A percentile compares a stretch with the other conserved stretches of the same genome.
Conservation (phyloP, 1,140 invertebrate species). For the Mactra quadrangularis region DNA sequence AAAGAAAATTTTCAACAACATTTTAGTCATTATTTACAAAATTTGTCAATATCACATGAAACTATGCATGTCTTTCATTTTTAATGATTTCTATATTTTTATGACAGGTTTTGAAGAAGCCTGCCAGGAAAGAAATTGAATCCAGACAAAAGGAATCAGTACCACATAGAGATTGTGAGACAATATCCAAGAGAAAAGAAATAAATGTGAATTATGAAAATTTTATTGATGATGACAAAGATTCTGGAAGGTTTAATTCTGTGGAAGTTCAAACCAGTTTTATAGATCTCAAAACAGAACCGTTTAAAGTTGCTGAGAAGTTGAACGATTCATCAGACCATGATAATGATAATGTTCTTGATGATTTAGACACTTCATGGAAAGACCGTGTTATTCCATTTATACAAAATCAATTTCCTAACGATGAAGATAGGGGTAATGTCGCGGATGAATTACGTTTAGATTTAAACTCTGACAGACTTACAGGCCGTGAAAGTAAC, state of each 20-base stretch:
- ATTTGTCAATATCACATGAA: too few species aligned
- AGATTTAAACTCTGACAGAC: slow-evolving; percentile 6
- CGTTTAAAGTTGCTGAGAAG: background rate
- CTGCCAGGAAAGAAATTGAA: background rate
- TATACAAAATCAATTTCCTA: slow-evolving; percentile 7
- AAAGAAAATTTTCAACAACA: too few species aligned
- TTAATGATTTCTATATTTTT: too few species aligned
- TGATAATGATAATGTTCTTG: slow-evolving; percentile 3
- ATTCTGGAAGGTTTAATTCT: slow-evolving; percentile 22
- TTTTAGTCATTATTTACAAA: too few species aligned
- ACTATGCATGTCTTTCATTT: too few species aligned
- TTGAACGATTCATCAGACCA: background rate
- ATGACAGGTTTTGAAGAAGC: background rate
- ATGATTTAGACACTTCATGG: slow-evolving; percentile 34
- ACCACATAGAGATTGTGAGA: background rate
- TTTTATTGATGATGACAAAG: background rate
- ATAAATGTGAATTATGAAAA: background rate
- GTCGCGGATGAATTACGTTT: slow-evolving; percentile 4
- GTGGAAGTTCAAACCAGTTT: slow-evolving; percentile 37
- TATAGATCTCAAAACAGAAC: background rate
- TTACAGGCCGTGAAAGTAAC: too few species aligned
- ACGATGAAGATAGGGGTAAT: too few species aligned
- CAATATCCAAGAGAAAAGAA: background rate
- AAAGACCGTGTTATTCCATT: slow-evolving; percentile 37
- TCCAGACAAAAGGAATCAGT: background rate